Evolutionary conservation across 2,797 vertebrate genomes (phyloP).

Genomic region (Orientallactaga sibirica): DNA sequence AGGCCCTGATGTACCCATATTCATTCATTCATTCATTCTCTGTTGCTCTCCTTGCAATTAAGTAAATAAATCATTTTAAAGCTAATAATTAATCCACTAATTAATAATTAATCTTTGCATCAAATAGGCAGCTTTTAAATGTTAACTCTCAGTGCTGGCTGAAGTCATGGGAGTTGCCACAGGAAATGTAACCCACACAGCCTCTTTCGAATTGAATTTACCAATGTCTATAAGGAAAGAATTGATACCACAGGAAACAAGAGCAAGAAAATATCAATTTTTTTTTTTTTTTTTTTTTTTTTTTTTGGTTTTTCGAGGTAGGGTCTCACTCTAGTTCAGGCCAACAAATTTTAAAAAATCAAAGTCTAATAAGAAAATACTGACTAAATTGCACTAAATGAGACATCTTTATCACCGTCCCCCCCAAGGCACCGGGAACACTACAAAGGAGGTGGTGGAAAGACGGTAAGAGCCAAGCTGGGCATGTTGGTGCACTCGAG

Average conservation of each 20-base stretch:
- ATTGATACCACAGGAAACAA: background rate
- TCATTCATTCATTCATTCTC: no score
- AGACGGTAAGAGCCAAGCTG: no score
- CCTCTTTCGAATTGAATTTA: slow-evolving; percentile 46
- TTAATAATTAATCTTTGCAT: background rate
- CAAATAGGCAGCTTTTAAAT: slow-evolving; percentile 18
- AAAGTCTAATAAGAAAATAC: background rate
- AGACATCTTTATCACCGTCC: no score
- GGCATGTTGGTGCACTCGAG: no score
- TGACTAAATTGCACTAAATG: no score
- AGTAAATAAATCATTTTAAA: background rate
- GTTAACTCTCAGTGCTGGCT: background rate
- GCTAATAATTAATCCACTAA: background rate
- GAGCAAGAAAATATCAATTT: background rate
- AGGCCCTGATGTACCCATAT: no score
- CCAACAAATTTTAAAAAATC: slow-evolving; percentile 11
- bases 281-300: no score
- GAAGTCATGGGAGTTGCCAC: background rate
- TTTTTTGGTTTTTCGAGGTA: no score
- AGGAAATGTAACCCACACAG: background rate
- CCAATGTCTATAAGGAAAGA: slow-evolving; percentile 44
- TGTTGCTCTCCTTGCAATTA: no score
- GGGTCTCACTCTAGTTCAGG: no score
- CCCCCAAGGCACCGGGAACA: no score
- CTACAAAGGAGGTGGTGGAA: no score